A percentile compares a stretch with the other conserved stretches of the same genome.
These are phyloP conservation scores for Taeniopygia guttata DNA, from an alignment of 2,797 vertebrate species.

Conservation along the genomic window DNA sequence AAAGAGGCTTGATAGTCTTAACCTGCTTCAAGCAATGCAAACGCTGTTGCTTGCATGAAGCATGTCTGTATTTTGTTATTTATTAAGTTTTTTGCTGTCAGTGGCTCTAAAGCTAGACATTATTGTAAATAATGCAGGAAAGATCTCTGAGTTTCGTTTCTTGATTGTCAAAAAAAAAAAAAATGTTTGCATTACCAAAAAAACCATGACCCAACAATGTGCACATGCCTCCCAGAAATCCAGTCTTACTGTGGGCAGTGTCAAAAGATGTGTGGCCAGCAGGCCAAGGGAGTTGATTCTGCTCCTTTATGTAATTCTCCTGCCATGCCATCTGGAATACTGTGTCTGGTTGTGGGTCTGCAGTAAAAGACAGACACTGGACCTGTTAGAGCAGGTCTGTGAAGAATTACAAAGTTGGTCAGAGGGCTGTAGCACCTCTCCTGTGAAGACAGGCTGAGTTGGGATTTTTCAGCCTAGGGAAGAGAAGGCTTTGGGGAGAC, in stretches of 20 bases:
- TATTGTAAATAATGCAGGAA: not conserved
- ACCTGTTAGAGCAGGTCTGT: not conserved
- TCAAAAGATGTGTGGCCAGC: not conserved
- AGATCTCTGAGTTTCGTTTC: not conserved
- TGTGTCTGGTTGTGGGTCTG: not conserved
- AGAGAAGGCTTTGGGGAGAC: not conserved
- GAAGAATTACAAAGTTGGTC: not conserved
- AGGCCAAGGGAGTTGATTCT: not conserved
- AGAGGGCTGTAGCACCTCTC: not conserved
- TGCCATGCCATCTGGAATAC: not conserved
- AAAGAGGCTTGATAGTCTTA: slow-evolving; percentile 13
- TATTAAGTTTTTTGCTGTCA: not conserved
- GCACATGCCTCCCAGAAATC: not conserved
- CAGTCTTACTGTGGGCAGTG: not conserved
- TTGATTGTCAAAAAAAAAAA: not conserved
- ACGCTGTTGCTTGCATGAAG: not conserved
- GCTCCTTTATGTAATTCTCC: rapidly evolving
- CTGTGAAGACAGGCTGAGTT: not conserved
- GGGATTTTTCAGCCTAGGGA: not conserved
- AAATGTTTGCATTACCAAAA: not conserved
- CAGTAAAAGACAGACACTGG: not conserved
- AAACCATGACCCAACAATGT: not conserved
- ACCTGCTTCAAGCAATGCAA: not conserved
- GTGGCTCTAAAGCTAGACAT: not conserved
- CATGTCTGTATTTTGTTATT: not conserved